Base-by-base conservation (phyloP, 1,140 invertebrate species). In the Apis dorsata region DNA sequence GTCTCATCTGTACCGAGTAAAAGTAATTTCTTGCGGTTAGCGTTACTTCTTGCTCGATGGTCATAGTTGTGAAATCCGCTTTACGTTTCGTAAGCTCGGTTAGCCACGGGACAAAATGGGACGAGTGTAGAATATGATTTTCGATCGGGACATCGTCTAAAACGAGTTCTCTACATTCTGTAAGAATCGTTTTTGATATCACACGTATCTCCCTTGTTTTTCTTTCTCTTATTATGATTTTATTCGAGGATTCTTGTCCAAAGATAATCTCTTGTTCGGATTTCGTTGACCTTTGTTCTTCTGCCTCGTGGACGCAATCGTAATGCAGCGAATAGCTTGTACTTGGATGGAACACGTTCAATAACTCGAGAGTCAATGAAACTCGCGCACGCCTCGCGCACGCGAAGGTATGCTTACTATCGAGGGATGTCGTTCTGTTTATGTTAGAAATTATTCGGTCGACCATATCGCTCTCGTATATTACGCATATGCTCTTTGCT, bases 281-380 rank as follows among this genome's bases (percentile, higher is more conserved):
- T 74, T 51, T 24, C 80, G 70, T 74, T 81, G 53, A 76, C 80
- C 62, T 57, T 51, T 62, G 24, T 9, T n/a, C 10, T 55, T 4
- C 19, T 11, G 3, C 17, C 62, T 21, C 19, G 53, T 57, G 71
- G 17, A 68, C 10, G 55, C 12, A 53, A 66, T 66, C 28, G 53
- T 51, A 68, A 76, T 59, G 44, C 69, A 78, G 2, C n/a, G 28
- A 66, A 17, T 13, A 63, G 53, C 51, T 57, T 28, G 75, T 72
- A 59, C 57, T 57, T 65, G 21, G 59, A 65, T 34, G 81, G 53
- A 51, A 72, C 59, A 71, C 81, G 81, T 63, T 83, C 81, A 65
- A 83, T 71, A 79, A 83, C 75, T 83, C 74, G 59, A 51, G 76
- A 72, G 81, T 83, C 81, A 72, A 83, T 79, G 81, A 78, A 79